These are phyloP conservation scores for Trichogramma pretiosum DNA, from an alignment of 1,140 invertebrate genomes.

Conservation along the genomic window DNA sequence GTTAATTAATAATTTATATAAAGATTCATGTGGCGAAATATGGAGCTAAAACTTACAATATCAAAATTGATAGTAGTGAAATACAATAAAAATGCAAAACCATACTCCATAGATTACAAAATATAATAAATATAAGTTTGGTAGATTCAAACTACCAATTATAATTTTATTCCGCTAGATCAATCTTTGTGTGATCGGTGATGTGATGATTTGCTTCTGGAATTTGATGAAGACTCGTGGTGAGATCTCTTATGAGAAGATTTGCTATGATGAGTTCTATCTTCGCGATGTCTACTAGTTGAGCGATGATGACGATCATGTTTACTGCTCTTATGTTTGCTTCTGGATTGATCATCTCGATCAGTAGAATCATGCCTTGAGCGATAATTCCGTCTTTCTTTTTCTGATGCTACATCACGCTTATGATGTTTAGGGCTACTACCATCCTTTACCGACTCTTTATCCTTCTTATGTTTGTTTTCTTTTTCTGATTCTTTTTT, in stretches of 20 bases:
- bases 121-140: too few relatives aligned
- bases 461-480: slow-evolving; percentile 50
- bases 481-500: slow-evolving; percentile 54
- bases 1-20: too few relatives aligned
- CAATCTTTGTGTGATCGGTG: slow-evolving; percentile 11
- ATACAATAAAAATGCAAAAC: too few relatives aligned
- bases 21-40: too few relatives aligned
- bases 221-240: slow-evolving; percentile 10
- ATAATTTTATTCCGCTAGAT: too few relatives aligned
- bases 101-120: too few relatives aligned
- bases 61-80: too few relatives aligned
- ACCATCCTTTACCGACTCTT: slow-evolving; percentile 20
- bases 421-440: slow-evolving; percentile 3
- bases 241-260: slow-evolving; percentile 9
- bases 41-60: too few relatives aligned
- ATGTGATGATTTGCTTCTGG: slow-evolving; percentile 11
- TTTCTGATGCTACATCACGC: neutral
- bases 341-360: neutral
- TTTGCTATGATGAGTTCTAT: slow-evolving; percentile 7
- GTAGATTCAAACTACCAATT: too few relatives aligned
- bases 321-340: slow-evolving; percentile 4
- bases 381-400: slow-evolving; percentile 5
- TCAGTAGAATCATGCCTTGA: slow-evolving; percentile 3
- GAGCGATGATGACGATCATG: slow-evolving; percentile 12
- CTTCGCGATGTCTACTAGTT: slow-evolving; percentile 6